These are phyloP conservation scores for Lagenorhynchus albirostris DNA, from an alignment of 2,113 vertebrate species.

Conservation along the genomic window DNA sequence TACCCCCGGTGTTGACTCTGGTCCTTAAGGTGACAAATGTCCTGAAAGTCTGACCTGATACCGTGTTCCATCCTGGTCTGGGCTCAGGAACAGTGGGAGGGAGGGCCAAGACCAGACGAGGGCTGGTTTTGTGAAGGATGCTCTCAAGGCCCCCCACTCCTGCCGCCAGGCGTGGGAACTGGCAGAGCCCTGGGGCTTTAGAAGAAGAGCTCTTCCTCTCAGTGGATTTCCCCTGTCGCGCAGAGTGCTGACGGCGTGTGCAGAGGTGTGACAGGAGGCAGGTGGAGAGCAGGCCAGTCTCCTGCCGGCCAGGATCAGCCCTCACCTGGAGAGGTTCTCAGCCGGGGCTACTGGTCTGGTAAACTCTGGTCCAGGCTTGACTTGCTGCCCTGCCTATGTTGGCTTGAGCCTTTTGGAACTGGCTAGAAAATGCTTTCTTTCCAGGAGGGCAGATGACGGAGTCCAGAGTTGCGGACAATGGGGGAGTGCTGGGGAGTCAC, in stretches of 20 bases:
- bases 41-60: not conserved
- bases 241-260: fast-evolving
- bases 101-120: not conserved
- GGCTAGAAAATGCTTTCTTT: not conserved
- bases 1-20: not conserved
- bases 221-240: too few species aligned
- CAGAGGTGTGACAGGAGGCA: not conserved
- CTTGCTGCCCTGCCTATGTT: not conserved
- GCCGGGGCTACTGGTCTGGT: not conserved
- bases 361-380: not conserved
- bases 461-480: not conserved
- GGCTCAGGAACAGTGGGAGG: not conserved
- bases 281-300: not conserved
- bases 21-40: not conserved
- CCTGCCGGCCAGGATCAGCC: not conserved
- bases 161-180: not conserved
- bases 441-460: not conserved
- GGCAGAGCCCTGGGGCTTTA: not conserved
- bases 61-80: not conserved
- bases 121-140: not conserved
- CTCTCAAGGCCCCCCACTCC: not conserved
- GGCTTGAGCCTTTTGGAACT: not conserved
- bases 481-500: not conserved
- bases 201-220: not conserved
- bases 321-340: not conserved